Evolutionary conservation across 2,113 vertebrate species (phyloP).

Genomic region (Bufo bufo): DNA sequence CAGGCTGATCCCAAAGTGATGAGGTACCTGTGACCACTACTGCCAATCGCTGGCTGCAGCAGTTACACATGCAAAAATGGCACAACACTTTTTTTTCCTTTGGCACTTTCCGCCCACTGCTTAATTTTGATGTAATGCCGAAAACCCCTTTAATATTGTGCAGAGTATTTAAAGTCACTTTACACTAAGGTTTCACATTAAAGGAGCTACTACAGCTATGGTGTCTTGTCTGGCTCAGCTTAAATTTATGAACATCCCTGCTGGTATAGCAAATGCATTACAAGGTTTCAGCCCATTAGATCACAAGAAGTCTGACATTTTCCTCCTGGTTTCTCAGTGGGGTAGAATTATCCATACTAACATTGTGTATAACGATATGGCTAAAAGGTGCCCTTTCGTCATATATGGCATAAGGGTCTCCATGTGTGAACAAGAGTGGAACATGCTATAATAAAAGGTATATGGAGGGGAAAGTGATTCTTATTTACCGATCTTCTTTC

Average conservation of each 20-base stretch:
- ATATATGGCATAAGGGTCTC: not conserved
- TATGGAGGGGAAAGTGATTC: not conserved
- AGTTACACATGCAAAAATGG: no score
- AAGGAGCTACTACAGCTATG: not conserved
- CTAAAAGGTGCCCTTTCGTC: not conserved
- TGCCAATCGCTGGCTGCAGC: no score
- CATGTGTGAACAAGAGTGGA: not conserved
- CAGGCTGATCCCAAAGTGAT: no score
- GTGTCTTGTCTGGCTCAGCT: not conserved
- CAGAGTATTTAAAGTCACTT: not conserved
- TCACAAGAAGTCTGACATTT: not conserved
- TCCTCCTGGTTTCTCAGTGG: not conserved
- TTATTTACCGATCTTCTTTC: not conserved
- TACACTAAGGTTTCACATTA: not conserved
- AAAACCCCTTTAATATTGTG: no score
- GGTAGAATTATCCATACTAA: not conserved
- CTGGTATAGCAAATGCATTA: not conserved
- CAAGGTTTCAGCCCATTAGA: not conserved
- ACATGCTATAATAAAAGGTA: not conserved
- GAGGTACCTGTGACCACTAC: no score
- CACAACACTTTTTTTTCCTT: no score
- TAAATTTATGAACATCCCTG: not conserved
- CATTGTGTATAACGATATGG: not conserved
- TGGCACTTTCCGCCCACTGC: no score
- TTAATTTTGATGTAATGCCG: no score